These are phyloP conservation scores for Ornithoptera priamus DNA, from an alignment of 2,888 invertebrate species.

Conservation along the genomic window DNA sequence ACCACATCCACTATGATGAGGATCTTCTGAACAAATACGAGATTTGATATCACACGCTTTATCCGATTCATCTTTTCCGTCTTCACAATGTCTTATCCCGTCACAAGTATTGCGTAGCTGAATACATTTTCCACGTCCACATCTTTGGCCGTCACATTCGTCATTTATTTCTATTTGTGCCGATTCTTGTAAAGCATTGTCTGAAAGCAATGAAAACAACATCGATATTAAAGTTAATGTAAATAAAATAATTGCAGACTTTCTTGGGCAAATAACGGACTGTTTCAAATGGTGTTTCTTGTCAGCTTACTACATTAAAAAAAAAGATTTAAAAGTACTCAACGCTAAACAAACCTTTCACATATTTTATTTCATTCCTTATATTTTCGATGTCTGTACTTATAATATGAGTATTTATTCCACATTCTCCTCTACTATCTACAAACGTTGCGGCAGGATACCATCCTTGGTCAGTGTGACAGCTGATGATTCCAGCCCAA, in stretches of 20 bases:
- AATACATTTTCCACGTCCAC: constrained; percentile 85
- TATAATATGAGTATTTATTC: constrained; percentile 61
- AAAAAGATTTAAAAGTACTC: background rate
- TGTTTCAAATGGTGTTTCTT: background rate
- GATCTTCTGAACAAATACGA: constrained; percentile 49
- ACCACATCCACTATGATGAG: constrained; percentile 65
- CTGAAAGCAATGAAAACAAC: constrained; percentile 22
- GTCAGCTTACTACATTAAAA: background rate
- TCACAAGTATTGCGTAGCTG: constrained; percentile 81
- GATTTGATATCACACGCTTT: constrained; percentile 66
- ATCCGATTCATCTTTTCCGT: constrained; percentile 83
- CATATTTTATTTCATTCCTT: constrained; percentile 70
- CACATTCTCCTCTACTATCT: constrained; percentile 80
- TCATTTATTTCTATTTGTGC: constrained; percentile 34
- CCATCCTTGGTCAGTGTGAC: constrained; percentile 84
- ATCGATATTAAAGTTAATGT: background rate
- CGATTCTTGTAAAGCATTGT: constrained; percentile 31
- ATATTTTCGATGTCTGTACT: constrained; percentile 79
- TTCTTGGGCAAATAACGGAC: background rate
- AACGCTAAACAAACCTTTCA: constrained; percentile 59
- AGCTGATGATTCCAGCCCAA: constrained; percentile 86
- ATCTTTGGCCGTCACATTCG: constrained; percentile 82
- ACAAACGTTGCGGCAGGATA: constrained; percentile 85
- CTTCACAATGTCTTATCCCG: constrained; percentile 84
- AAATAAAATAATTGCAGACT: no score